Conservation (phyloP, 2,888 invertebrate genomes). For the Hirtodrosophila cameraria region DNA sequence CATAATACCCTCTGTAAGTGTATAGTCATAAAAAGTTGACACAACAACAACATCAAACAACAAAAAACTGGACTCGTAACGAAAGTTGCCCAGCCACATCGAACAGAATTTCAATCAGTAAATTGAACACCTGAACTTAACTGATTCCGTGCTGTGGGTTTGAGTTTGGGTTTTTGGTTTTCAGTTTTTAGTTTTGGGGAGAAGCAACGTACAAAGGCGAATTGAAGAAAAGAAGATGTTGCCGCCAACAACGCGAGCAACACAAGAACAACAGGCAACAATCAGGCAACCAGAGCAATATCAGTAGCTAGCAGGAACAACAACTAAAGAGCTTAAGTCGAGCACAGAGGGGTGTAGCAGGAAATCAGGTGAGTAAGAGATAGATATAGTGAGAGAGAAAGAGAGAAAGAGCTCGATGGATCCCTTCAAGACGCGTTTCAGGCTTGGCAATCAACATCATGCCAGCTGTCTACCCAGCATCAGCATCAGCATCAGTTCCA, state of each 20-base stretch:
- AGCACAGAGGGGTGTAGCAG: constrained; percentile 60
- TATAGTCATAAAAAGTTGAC: constrained; percentile 29
- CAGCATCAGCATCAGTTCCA: constrained; percentile 2
- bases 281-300: constrained; percentile 1
- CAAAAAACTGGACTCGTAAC: constrained; percentile 56
- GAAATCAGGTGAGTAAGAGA: constrained; percentile 58
- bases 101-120: constrained; percentile 77
- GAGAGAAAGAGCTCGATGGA: neutral
- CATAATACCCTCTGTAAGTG: too few species aligned
- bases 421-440: constrained; percentile 40
- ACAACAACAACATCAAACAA: constrained; percentile 15
- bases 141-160: constrained; percentile 71
- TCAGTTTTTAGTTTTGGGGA: too few species aligned
- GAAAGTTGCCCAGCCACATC: constrained; percentile 72
- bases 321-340: constrained; percentile 30
- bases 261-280: constrained; percentile 6
- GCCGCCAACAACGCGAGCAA: constrained; percentile 50
- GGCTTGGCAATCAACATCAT: constrained; percentile 39
- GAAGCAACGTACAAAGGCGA: constrained; percentile 60
- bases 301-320: constrained; percentile 42
- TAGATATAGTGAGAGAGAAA: neutral
- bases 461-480: constrained; percentile 38
- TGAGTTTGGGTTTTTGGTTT: constrained; percentile 7
- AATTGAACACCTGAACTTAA: constrained; percentile 81
- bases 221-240: constrained; percentile 52